Percentiles rank a stretch among this genome's conserved stretches.
Conservation (phyloP, 1,140 invertebrate species). For the Melipona quadrifasciata region DNA sequence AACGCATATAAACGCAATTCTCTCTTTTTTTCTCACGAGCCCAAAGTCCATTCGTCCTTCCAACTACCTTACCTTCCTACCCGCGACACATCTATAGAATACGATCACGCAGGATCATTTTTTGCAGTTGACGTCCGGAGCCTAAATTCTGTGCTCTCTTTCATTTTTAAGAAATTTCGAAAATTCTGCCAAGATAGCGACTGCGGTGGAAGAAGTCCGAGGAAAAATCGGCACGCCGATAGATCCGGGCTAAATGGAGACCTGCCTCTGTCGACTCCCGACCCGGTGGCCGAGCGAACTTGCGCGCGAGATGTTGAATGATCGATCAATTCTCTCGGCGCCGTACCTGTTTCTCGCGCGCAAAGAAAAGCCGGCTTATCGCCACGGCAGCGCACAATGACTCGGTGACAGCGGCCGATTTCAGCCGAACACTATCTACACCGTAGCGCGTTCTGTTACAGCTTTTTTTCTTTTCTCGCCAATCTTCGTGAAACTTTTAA, state of each 20-base stretch:
- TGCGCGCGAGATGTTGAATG: slow-evolving; percentile 49
- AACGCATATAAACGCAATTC: too few relatives aligned
- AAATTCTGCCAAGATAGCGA: neutral
- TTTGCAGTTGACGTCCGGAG: too few relatives aligned
- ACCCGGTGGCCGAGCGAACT: slow-evolving; percentile 20
- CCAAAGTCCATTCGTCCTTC: too few relatives aligned
- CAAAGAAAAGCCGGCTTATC: slow-evolving; percentile 56
- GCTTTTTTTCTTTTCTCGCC: neutral
- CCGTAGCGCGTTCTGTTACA: slow-evolving; percentile 5
- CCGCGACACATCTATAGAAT: too few relatives aligned
- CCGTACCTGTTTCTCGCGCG: slow-evolving; percentile 51
- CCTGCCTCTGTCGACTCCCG: slow-evolving; percentile 4
- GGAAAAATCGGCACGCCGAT: slow-evolving; percentile 16
- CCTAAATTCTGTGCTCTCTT: too few relatives aligned
- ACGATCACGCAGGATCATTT: too few relatives aligned
- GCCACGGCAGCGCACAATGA: slow-evolving; percentile 46
- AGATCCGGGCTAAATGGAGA: slow-evolving; percentile 44
- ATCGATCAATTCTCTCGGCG: slow-evolving; percentile 61
- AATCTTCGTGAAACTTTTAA: neutral
- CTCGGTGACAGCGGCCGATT: slow-evolving; percentile 56
- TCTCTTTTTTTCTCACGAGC: too few relatives aligned
- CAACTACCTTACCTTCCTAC: too few relatives aligned
- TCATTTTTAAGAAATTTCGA: too few relatives aligned
- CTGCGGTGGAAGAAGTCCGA: neutral
- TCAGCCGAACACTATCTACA: slow-evolving; percentile 33